Evolutionary conservation across 1,140 invertebrate genomes (phyloP).

Genomic region (Pseudobourletiella spinata): DNA sequence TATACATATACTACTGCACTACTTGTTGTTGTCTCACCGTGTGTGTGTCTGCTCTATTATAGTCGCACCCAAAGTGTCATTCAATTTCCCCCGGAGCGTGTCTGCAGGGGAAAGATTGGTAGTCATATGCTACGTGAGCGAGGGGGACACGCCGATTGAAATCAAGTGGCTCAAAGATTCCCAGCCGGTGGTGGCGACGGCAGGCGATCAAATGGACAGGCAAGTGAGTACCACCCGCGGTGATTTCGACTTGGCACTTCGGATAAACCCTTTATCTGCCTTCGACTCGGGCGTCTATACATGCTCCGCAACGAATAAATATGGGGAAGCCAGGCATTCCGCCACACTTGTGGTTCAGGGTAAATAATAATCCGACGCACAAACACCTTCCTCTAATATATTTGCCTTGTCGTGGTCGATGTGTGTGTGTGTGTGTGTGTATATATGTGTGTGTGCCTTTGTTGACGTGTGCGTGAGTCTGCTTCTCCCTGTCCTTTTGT

Average conservation of each 20-base stretch:
- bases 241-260: slow-evolving; percentile 27
- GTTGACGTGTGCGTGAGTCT: too few species aligned
- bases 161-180: slow-evolving; percentile 58
- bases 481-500: too few species aligned
- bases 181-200: slow-evolving; percentile 37
- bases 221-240: neutral
- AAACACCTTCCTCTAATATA: too few species aligned
- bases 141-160: slow-evolving; percentile 57
- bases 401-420: too few species aligned
- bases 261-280: slow-evolving; percentile 17
- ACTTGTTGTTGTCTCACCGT: too few species aligned
- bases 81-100: slow-evolving; percentile 50
- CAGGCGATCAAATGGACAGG: neutral
- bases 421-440: too few species aligned
- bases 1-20: too few species aligned
- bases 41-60: too few species aligned
- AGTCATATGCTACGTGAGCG: slow-evolving; percentile 57
- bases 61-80: slow-evolving; percentile 53
- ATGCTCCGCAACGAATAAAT: neutral
- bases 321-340: neutral
- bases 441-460: too few species aligned
- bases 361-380: neutral
- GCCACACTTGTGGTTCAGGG: slow-evolving; percentile 1
- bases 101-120: slow-evolving; percentile 47
- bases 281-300: slow-evolving; percentile 12